Evolutionary conservation across 1,140 invertebrate genomes (phyloP).

Genomic region (Dendrolimus kikuchii): DNA sequence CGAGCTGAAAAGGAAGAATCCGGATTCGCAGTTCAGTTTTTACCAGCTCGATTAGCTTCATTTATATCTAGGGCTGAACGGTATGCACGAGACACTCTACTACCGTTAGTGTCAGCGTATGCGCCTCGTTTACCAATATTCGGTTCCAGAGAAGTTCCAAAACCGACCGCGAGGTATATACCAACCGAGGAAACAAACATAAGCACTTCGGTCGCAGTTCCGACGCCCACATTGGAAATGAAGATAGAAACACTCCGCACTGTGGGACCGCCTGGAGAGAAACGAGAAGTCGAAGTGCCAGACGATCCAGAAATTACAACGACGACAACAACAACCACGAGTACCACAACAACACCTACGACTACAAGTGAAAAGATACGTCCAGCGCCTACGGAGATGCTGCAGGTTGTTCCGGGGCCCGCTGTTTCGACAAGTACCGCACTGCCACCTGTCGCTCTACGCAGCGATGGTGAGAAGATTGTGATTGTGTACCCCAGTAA

Average conservation of each 20-base stretch:
- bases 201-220: conserved; percentile 48
- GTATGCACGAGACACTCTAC: conserved; percentile 82
- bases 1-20: conserved; percentile 48
- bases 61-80: conserved; percentile 86
- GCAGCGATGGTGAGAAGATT: conserved; percentile 60
- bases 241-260: conserved; percentile 60
- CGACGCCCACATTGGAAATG: conserved; percentile 64
- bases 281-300: conserved; percentile 49
- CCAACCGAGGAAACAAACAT: conserved; percentile 53
- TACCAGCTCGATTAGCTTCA: conserved; percentile 82
- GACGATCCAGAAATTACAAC: conserved; percentile 55
- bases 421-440: conserved; percentile 53
- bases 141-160: conserved; percentile 51
- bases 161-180: conserved; percentile 55
- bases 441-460: conserved; percentile 53
- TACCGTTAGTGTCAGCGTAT: conserved; percentile 83
- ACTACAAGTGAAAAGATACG: conserved; percentile 35
- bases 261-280: conserved; percentile 56
- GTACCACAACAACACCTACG: conserved; percentile 16
- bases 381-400: conserved; percentile 44
- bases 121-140: conserved; percentile 79
- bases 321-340: conserved; percentile 44
- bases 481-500: conserved; percentile 69
- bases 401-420: conserved; percentile 53
- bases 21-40: conserved; percentile 81